Evolutionary conservation across 2,113 vertebrate species (phyloP).

Genomic region (Zonotrichia leucophrys): DNA sequence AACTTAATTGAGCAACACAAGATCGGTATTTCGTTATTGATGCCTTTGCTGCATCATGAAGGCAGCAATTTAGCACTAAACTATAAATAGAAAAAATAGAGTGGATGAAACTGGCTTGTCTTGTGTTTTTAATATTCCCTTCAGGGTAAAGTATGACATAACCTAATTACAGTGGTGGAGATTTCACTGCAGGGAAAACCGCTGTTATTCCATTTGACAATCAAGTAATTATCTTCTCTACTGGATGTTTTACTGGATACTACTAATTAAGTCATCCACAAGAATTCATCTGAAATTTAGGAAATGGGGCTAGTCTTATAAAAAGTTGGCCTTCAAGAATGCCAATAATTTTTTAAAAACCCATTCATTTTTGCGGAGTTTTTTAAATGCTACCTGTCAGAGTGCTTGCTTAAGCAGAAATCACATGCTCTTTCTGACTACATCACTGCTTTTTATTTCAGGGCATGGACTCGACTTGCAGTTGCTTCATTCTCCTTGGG

Average conservation of each 20-base stretch:
- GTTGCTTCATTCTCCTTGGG: not conserved
- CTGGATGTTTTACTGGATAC: constrained; percentile 60
- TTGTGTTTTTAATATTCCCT: constrained; percentile 72
- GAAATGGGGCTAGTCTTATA: not conserved
- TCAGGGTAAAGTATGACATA: constrained; percentile 71
- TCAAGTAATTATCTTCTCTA: constrained; percentile 76
- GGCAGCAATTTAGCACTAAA: constrained; percentile 59
- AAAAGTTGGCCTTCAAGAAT: not conserved
- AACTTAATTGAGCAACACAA: constrained; percentile 59
- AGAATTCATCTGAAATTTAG: constrained; percentile 67
- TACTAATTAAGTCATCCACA: constrained; percentile 68
- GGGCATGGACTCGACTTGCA: not conserved
- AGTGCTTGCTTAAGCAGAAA: not conserved
- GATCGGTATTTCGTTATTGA: constrained; percentile 46
- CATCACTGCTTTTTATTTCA: not conserved
- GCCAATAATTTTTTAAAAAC: not conserved
- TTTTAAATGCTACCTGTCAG: not conserved
- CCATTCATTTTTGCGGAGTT: not conserved
- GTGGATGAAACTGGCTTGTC: constrained; percentile 47
- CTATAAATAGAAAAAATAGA: constrained; percentile 71
- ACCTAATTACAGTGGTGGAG: constrained; percentile 73
- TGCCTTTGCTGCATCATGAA: constrained; percentile 57
- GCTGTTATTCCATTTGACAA: constrained; percentile 76
- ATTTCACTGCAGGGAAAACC: constrained; percentile 70
- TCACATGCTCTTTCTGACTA: not conserved